Conservation (phyloP, 2,888 invertebrate genomes). For the Synanthedon andrenaeformis region DNA sequence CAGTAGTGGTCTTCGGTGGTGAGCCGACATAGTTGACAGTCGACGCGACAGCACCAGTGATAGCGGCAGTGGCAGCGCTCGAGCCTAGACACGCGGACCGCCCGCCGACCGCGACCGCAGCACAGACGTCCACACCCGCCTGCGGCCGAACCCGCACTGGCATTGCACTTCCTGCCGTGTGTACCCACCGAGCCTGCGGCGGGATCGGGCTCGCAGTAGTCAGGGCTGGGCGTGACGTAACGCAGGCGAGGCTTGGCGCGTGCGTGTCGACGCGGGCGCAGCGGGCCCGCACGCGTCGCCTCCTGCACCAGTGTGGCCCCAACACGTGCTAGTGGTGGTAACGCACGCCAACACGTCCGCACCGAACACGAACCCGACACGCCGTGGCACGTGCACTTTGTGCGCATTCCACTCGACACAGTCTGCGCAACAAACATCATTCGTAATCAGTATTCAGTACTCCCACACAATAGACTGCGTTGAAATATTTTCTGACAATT, state of each 20-base stretch:
- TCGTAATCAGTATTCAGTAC: no score
- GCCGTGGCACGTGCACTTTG: constrained; percentile 86
- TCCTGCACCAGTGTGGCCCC: constrained; percentile 63
- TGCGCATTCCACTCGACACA: constrained; percentile 65
- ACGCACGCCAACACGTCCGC: constrained; percentile 83
- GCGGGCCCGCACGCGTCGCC: constrained; percentile 50
- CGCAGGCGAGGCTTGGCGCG: constrained; percentile 73
- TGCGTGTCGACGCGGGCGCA: constrained; percentile 38
- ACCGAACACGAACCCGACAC: constrained; percentile 87
- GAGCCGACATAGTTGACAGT: constrained; percentile 84
- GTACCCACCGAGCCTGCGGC: constrained; percentile 83
- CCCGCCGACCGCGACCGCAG: constrained; percentile 84
- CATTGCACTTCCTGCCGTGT: constrained; percentile 79
- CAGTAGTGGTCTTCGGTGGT: constrained; percentile 80
- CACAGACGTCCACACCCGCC: constrained; percentile 85
- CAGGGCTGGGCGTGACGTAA: constrained; percentile 83
- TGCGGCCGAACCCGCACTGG: constrained; percentile 70
- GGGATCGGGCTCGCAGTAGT: constrained; percentile 82
- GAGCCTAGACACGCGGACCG: constrained; percentile 74
- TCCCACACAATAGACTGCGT: not conserved
- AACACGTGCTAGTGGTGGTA: constrained; percentile 74
- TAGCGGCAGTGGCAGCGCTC: constrained; percentile 88
- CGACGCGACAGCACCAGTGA: constrained; percentile 89
- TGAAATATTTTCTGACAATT: not conserved
- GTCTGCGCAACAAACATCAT: constrained; percentile 51